phyloP scores from a whole-genome alignment of 1,140 invertebrate genomes.

The Pogonomyrmex californicus region DNA sequence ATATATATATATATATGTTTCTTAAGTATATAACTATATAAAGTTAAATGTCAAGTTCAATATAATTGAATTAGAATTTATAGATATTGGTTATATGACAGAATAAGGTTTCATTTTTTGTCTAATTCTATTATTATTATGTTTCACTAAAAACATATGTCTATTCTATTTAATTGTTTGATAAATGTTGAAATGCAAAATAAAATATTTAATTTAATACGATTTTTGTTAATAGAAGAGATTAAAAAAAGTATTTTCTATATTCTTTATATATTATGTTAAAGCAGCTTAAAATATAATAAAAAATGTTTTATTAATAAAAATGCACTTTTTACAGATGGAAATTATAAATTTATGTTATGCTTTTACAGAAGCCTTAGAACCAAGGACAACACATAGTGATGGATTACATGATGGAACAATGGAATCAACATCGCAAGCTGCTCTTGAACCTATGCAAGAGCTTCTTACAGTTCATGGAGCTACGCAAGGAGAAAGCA shows the following conservation, averaged over 20 bases:
- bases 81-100: slow-evolving; percentile 83
- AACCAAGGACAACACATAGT: slow-evolving; percentile 80
- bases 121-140: slow-evolving; percentile 58
- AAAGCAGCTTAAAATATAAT: not conserved
- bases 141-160: slow-evolving; percentile 55
- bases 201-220: slow-evolving; percentile 12
- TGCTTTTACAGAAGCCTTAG: slow-evolving; percentile 77
- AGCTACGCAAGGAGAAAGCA: slow-evolving; percentile 81
- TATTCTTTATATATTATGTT: slow-evolving; percentile 9
- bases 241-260: slow-evolving; percentile 7
- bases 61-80: slow-evolving; percentile 85
- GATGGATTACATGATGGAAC: slow-evolving; percentile 80
- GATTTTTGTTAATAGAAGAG: slow-evolving; percentile 8
- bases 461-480: slow-evolving; percentile 82
- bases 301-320: not conserved
- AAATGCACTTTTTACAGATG: not conserved
- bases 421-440: slow-evolving; percentile 76
- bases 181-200: slow-evolving; percentile 11
- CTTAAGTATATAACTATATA: slow-evolving; percentile 71
- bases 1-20: slow-evolving; percentile 13
- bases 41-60: slow-evolving; percentile 79
- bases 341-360: slow-evolving; percentile 16
- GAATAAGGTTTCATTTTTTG: slow-evolving; percentile 83
- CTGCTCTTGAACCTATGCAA: slow-evolving; percentile 77
- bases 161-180: slow-evolving; percentile 25